Evolutionary conservation across 2,888 invertebrate species (phyloP).

Genomic region (Cephus runcator): DNA sequence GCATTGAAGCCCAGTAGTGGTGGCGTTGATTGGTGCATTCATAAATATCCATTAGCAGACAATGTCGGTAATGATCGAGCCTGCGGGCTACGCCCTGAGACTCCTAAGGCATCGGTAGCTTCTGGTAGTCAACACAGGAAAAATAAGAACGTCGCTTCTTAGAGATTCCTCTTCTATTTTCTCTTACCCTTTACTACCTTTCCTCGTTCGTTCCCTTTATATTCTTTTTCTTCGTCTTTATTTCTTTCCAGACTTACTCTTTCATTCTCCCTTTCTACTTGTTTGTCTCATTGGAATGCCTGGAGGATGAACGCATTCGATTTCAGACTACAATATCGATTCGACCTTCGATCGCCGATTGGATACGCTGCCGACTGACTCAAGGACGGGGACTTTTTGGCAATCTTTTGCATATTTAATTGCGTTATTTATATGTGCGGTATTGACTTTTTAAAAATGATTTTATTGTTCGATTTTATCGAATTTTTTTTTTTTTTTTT

Average conservation of each 20-base stretch:
- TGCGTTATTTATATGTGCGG: neutral
- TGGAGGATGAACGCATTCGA: conserved; percentile 59
- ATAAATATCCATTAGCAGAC: conserved; percentile 66
- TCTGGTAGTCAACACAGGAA: conserved; percentile 42
- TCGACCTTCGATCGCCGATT: conserved; percentile 46
- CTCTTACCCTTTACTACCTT: conserved; percentile 16
- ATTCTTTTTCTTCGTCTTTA: conserved; percentile 29
- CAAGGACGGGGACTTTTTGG: neutral
- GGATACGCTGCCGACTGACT: neutral
- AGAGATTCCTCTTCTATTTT: conserved; percentile 14
- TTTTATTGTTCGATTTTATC: neutral
- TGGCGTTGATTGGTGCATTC: conserved; percentile 64
- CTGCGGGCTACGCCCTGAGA: conserved; percentile 58
- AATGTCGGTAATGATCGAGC: conserved; percentile 64
- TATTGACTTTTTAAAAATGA: neutral
- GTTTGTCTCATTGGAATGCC: conserved; percentile 54
- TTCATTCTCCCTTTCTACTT: conserved; percentile 6
- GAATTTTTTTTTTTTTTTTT: neutral
- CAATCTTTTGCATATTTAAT: neutral
- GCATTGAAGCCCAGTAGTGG: conserved; percentile 65
- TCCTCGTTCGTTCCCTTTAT: conserved; percentile 13
- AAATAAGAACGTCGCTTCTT: conserved; percentile 44
- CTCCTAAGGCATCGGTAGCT: conserved; percentile 44
- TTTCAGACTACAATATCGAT: conserved; percentile 46
- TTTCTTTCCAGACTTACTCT: conserved; percentile 21